Base-by-base conservation (phyloP, 2,888 invertebrate genomes). In the Unio delphinus region DNA sequence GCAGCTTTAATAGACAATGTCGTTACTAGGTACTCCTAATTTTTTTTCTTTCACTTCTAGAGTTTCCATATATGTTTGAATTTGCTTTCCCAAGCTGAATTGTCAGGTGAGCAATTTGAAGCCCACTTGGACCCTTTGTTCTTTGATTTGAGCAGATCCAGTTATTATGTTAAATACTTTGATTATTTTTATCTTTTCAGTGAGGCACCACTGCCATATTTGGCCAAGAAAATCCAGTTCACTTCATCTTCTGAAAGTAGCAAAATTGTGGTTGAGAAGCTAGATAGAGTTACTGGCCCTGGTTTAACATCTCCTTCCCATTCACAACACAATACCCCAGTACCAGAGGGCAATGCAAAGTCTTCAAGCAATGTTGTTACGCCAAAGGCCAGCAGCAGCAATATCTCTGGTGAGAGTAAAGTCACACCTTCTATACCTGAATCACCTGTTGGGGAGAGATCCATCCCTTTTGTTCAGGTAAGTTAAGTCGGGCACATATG, bases 171-270 rank as follows among this genome's bases (percentile, higher is more conserved):
- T 45, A 45, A 45, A 45, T 15, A 45, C 3, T 45, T 45, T 45
- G 45, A 45, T 45, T 45, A 0, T 45, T 45, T 11, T 45, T 45
- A 45, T 11, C 61, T 67, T 67, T 69, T 28, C 79, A 86, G 86
- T 8, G 85, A 82, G 61, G 83, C 72, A 26, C 88, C 88, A 28
- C 73, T 80, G 23, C 88, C 88, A 17, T 87, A 83, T 74, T 67
- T 72, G 59, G 73, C 75, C 69, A 74, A 76, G 60, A 78, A 80
- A 62, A 86, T 86, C 28, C 92, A 93, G 77, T 95, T 95, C 90
- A 94, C 95, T 74, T 94, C 94, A 28, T 94, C 94, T 0, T 94
- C 94, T 0, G 95, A 95, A 85, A 92, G 94, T 90, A 95, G 95
- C 80, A 93, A 94, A 64, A 96, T 96, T 78, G 92, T 94, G 8